phyloP scores from a whole-genome alignment of 1,140 invertebrate species.

The Zaprionus inermis region DNA sequence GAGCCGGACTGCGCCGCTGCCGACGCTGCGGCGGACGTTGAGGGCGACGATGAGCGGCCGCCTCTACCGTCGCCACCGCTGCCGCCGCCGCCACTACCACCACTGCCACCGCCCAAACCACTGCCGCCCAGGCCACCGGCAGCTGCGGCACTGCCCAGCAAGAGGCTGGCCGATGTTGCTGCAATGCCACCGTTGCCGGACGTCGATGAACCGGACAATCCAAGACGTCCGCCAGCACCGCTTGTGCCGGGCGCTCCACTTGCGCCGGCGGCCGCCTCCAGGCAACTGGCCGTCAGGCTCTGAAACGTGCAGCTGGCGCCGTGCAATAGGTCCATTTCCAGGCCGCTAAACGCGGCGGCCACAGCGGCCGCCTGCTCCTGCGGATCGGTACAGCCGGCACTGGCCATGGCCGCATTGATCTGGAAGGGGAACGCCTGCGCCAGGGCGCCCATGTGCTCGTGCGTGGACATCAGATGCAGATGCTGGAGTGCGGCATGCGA shows the following conservation, averaged over 20 bases:
- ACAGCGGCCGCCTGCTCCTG: conserved; percentile 85
- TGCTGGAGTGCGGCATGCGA: conserved; percentile 85
- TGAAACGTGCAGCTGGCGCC: conserved; percentile 80
- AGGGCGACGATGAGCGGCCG: conserved; percentile 68
- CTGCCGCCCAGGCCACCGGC: conserved; percentile 21
- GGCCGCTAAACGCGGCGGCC: conserved; percentile 66
- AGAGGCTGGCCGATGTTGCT: conserved; percentile 24
- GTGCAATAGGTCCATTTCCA: conserved; percentile 84
- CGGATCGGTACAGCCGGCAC: conserved; percentile 84
- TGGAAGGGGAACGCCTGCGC: conserved; percentile 83
- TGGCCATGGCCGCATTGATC: conserved; percentile 84
- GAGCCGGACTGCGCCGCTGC: conserved; percentile 81
- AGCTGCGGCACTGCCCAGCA: conserved; percentile 36
- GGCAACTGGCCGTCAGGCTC: conserved; percentile 59
- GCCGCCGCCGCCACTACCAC: conserved; percentile 27
- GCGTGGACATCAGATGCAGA: conserved; percentile 67
- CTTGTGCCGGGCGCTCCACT: conserved; percentile 50
- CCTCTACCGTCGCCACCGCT: conserved; percentile 39
- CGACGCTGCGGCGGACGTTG: conserved; percentile 77
- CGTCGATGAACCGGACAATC: conserved; percentile 38
- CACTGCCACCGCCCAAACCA: conserved; percentile 14
- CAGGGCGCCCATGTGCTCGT: conserved; percentile 85
- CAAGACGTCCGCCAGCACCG: conserved; percentile 50
- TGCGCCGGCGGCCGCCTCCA: conserved; percentile 25
- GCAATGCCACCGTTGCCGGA: conserved; percentile 52